These are phyloP conservation scores for Meteorus cinctellus DNA, from an alignment of 2,888 invertebrate species.

Conservation along the genomic window DNA sequence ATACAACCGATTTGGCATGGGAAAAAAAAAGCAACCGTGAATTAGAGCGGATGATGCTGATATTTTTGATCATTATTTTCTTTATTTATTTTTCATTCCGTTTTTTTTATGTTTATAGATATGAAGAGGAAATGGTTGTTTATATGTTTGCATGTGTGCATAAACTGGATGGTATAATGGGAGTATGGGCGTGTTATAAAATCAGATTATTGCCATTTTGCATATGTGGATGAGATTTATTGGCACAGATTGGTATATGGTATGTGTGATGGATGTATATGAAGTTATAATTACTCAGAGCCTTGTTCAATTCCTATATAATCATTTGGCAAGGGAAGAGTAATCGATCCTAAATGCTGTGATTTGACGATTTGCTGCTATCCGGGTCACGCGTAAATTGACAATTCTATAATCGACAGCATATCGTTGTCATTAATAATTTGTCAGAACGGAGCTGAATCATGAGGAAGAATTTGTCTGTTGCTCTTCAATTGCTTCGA, in stretches of 20 bases:
- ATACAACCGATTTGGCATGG: background rate
- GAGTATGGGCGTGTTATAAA: background rate
- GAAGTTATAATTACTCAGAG: background rate
- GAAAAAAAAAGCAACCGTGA: background rate
- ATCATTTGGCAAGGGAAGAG: background rate
- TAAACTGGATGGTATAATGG: background rate
- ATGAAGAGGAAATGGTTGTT: background rate
- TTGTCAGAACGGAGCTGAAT: background rate
- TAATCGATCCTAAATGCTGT: background rate
- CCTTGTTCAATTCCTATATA: background rate
- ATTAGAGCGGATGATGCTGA: background rate
- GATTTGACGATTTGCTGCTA: background rate
- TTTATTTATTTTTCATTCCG: background rate
- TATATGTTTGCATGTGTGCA: background rate
- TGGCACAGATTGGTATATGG: background rate
- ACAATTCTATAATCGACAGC: background rate
- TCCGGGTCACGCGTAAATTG: background rate
- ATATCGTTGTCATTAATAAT: background rate
- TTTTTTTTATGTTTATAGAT: background rate
- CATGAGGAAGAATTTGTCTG: background rate
- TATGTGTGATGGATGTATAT: background rate
- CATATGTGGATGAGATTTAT: background rate
- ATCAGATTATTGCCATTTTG: background rate
- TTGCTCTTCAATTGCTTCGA: background rate
- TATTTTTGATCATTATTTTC: background rate